Percentiles rank a stretch among this genome's conserved stretches.
These are phyloP conservation scores for Nerophis lumbriciformis DNA, from an alignment of 2,113 vertebrate species.

Conservation along the genomic window DNA sequence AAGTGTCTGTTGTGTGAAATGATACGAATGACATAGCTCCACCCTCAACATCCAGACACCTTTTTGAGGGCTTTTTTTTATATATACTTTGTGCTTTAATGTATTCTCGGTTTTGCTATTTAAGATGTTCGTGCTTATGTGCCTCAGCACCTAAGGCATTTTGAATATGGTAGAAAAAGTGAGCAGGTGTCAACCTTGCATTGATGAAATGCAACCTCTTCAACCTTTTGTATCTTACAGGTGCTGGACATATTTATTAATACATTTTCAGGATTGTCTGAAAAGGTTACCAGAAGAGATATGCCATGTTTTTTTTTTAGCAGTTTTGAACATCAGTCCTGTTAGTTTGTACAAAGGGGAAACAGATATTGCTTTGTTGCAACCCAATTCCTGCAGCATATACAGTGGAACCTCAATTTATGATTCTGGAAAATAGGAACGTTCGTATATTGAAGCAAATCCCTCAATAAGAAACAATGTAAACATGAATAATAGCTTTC, in stretches of 20 bases:
- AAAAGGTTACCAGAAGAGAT: not conserved
- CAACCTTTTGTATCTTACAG: slow-evolving; percentile 2
- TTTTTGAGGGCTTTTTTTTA: slow-evolving; percentile 50
- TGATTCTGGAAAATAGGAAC: no score
- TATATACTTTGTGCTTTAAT: slow-evolving; percentile 30
- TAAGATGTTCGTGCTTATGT: slow-evolving; percentile 14
- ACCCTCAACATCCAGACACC: slow-evolving; percentile 37
- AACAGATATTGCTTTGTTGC: not conserved
- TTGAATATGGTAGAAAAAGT: slow-evolving; percentile 2
- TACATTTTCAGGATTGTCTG: not conserved
- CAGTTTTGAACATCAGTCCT: slow-evolving; percentile 1
- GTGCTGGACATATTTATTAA: not conserved
- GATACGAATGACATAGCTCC: slow-evolving; percentile 52
- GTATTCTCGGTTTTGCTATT: slow-evolving; percentile 19
- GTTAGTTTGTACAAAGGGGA: not conserved
- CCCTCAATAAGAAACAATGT: no score
- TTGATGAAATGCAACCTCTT: not conserved
- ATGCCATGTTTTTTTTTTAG: not conserved
- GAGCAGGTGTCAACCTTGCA: not conserved
- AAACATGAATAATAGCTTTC: no score
- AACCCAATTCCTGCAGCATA: not conserved
- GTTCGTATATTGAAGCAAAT: no score
- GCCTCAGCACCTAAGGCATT: slow-evolving; percentile 2
- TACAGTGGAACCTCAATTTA: not conserved
- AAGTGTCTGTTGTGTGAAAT: slow-evolving; percentile 87